Evolutionary conservation across 2,797 vertebrate genomes (phyloP).

Genomic region (Arnoldichthys spilopterus): DNA sequence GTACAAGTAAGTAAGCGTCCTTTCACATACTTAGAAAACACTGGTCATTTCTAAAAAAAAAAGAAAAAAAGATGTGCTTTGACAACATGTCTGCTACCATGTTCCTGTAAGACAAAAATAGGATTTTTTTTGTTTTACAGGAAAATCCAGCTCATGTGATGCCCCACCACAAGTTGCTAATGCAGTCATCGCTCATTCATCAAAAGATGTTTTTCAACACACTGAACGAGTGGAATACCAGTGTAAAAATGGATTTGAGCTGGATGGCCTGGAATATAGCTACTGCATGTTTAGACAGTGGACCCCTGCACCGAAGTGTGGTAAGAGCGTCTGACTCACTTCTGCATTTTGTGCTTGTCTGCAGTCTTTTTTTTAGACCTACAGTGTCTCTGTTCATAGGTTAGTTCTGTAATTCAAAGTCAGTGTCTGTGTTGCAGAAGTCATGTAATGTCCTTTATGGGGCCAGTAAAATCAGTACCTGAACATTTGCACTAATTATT

Average conservation of each 20-base stretch:
- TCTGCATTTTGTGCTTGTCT: background rate
- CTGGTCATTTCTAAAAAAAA: too few relatives aligned
- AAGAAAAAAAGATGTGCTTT: too few relatives aligned
- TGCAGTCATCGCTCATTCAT: background rate
- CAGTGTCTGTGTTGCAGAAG: too few relatives aligned
- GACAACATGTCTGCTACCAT: background rate
- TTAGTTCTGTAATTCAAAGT: too few relatives aligned
- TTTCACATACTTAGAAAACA: too few relatives aligned
- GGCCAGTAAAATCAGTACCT: too few relatives aligned
- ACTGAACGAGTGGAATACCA: background rate
- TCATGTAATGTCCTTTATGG: too few relatives aligned
- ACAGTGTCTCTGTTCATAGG: too few relatives aligned
- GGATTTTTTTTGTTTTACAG: background rate
- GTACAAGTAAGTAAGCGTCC: constrained; percentile 8
- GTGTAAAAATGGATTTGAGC: background rate
- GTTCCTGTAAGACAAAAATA: background rate
- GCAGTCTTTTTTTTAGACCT: too few relatives aligned
- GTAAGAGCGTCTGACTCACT: background rate
- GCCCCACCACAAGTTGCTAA: background rate
- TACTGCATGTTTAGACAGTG: background rate
- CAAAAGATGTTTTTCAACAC: background rate
- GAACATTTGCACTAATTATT: too few relatives aligned
- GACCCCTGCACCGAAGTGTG: background rate
- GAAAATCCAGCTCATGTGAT: background rate
- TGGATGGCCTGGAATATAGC: background rate